Percentiles rank a stretch among this genome's conserved stretches.
Conservation (phyloP, 2,113 vertebrate species). For the Oenanthe oenanthe region DNA sequence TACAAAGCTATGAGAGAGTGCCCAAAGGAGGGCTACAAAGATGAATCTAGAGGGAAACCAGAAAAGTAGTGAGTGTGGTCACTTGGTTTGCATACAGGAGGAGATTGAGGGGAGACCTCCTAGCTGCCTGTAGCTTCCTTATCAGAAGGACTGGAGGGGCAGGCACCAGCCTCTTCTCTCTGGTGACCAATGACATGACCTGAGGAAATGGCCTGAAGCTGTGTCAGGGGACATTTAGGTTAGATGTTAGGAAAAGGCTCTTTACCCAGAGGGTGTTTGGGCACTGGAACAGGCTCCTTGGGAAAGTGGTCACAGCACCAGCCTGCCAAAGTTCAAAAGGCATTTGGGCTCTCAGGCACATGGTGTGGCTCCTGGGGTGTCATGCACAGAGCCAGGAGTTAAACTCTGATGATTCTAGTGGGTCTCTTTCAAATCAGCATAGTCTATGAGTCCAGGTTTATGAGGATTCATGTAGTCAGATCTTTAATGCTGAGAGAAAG, state of each 20-base stretch:
- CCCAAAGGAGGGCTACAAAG: neutral
- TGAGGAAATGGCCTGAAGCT: neutral
- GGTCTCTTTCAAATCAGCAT: neutral
- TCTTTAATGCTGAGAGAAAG: neutral
- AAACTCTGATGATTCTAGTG: neutral
- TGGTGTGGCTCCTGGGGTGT: neutral
- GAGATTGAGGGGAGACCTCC: neutral
- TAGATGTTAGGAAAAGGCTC: neutral
- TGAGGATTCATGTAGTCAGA: neutral
- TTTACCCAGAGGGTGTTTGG: neutral
- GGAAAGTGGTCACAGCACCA: no score
- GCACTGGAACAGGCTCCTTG: neutral
- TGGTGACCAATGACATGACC: neutral
- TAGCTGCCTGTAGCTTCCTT: neutral
- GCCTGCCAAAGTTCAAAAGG: no score
- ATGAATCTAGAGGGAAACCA: neutral
- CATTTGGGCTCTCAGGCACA: neutral
- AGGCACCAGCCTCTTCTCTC: neutral
- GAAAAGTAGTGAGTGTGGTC: neutral
- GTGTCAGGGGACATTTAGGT: neutral
- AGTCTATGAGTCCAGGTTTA: neutral
- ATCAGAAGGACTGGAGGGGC: neutral
- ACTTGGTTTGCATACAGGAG: neutral
- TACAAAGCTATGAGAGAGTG: neutral
- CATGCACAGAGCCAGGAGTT: neutral